A percentile compares a stretch with the other conserved stretches of the same genome.
phyloP scores from a whole-genome alignment of 1,140 invertebrate genomes.

The Yoshiicerus persimilis region DNA sequence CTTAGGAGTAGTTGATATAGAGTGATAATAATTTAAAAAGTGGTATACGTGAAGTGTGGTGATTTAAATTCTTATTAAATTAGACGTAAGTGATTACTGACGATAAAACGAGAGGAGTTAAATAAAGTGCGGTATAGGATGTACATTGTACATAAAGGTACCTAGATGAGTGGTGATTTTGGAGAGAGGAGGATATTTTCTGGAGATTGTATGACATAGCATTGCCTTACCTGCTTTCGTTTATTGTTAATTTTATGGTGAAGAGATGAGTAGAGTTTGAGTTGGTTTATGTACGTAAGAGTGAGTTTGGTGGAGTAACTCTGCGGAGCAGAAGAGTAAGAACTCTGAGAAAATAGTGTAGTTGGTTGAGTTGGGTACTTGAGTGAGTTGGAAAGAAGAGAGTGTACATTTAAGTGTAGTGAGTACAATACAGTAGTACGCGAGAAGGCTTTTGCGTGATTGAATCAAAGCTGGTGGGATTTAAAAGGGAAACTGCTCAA shows the following conservation, averaged over 20 bases:
- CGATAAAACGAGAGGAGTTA: no score
- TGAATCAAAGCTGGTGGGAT: slow-evolving; percentile 44
- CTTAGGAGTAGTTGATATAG: no score
- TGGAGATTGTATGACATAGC: no score
- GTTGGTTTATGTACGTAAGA: background rate
- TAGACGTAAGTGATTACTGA: no score
- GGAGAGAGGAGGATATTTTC: background rate
- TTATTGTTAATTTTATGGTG: background rate
- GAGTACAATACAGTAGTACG: background rate
- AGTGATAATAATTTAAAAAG: no score
- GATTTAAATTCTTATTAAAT: no score
- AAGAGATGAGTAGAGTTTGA: background rate
- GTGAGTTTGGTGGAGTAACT: background rate
- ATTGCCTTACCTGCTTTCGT: background rate
- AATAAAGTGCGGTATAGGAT: no score
- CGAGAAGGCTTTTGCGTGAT: slow-evolving; percentile 35
- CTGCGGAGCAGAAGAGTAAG: background rate
- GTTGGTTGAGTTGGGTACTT: background rate
- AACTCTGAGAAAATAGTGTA: background rate
- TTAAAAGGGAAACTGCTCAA: slow-evolving; percentile 26
- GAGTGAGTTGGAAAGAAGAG: background rate
- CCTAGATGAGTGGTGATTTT: background rate
- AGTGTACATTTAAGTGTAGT: background rate
- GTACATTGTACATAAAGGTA: no score
- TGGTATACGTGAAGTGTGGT: no score